These are phyloP conservation scores for Spea hammondii DNA, from an alignment of 2,797 vertebrate species.

Conservation along the genomic window DNA sequence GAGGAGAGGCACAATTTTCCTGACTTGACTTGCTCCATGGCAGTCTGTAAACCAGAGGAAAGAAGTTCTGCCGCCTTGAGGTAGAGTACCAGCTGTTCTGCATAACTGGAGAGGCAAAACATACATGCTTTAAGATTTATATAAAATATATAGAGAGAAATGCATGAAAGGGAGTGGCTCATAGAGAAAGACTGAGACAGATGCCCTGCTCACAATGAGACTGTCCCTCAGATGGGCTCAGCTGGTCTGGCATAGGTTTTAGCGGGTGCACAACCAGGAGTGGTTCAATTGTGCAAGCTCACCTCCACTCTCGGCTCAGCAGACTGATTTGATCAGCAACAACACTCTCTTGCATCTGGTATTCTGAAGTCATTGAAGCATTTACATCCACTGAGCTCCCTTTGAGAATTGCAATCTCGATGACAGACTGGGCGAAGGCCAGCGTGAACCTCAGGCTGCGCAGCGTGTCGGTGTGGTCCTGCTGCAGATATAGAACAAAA, in stretches of 20 bases:
- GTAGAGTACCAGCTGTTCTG: slow-evolving; percentile 91
- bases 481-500: slow-evolving; percentile 64
- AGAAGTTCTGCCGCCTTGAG: slow-evolving; percentile 92
- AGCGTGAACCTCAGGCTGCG: slow-evolving; percentile 85
- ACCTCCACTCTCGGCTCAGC: slow-evolving; percentile 94
- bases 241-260: too few relatives aligned
- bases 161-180: too few relatives aligned
- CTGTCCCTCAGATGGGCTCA: too few relatives aligned
- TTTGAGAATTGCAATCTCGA: slow-evolving; percentile 85
- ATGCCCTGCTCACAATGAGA: too few relatives aligned
- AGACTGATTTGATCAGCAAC: slow-evolving; percentile 96
- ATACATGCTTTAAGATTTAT: neutral
- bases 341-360: slow-evolving; percentile 87
- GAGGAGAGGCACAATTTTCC: slow-evolving; percentile 83
- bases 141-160: too few relatives aligned
- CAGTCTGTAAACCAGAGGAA: slow-evolving; percentile 79
- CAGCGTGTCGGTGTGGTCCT: slow-evolving; percentile 86
- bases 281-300: slow-evolving; percentile 40
- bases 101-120: slow-evolving; percentile 72
- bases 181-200: too few relatives aligned
- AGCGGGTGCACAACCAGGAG: too few relatives aligned
- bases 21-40: slow-evolving; percentile 84
- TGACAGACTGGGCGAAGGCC: slow-evolving; percentile 85
- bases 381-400: slow-evolving; percentile 68
- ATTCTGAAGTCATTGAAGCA: slow-evolving; percentile 70